Base-by-base conservation (phyloP, 1,140 invertebrate genomes). In the Papilio machaon region DNA sequence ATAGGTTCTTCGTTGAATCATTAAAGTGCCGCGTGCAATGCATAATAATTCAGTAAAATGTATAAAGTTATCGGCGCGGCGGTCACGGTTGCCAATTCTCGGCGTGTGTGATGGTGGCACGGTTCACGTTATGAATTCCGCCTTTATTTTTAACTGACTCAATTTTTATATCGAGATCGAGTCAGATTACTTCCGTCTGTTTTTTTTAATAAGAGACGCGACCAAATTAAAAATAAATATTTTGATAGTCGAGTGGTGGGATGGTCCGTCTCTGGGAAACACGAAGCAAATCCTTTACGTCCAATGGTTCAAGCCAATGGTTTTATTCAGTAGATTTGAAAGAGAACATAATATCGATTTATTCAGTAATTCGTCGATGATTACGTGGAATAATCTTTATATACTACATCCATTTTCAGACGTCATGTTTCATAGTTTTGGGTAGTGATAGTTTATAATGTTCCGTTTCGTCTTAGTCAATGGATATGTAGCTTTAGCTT, bases 51-150 rank as follows among this genome's bases (percentile, higher is more conserved):
- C 13, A 58, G 23, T 67, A 67, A 76, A 77, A 77, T 58, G 23
- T 49, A 58, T 77, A 77, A 75, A 80, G 47, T 79, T 77, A 80
- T 82, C 70, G 75, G 60, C 60, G 79, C n/a, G n/a, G n/a, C n/a
- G n/a, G 82, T 82, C 70, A 74, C 58, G 77, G 77, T 60, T 81
- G 82, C 82, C 82, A 82, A 82, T 82, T 82, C 77, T 78, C 46
- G 80, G 79, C 79, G 30, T 80, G 74, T 75, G 30, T 38, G 82
- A 82, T 80, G 80, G 79, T 30, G 23, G 75, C 73, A 49, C 35
- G 49, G 82, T 79, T 81, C 47, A 79, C 78, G 64, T 82, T 77
- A 73, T 77, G 38, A 80, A 77, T 80, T 54, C 82, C 46, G 46
- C 64, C 73, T 73, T 46, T 73, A 78, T 76, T 77, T 54, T 43